Evolutionary conservation across 2,113 vertebrate species (phyloP), one percentile per base, ranked within the genome.

Genomic region (Pseudopodoces humilis): DNA sequence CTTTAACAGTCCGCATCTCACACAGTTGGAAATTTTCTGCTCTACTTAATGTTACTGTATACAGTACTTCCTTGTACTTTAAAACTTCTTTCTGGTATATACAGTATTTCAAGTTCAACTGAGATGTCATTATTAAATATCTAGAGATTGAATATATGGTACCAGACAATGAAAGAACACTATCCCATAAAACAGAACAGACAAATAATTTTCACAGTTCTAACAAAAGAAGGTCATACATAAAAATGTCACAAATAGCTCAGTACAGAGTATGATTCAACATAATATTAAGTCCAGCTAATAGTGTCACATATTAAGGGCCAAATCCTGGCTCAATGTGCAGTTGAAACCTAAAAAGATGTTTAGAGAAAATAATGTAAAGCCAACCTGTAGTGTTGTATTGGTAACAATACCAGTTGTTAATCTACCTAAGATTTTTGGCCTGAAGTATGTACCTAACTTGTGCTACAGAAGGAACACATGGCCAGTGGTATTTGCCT

Each of bases 181-280:
- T 64, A 7, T 92, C 89, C 80, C 79, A 88, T 93, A 86, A 95
- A 92, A 82, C 76, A 53, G 67, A 94, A 91, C 88, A 68, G 70
- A 96, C 27, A 94, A 94, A 89, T 75, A 52, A 77, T 70, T 96
- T 95, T 97, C 95, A 97, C 95, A 97, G 91, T 83, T 97, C 88
- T 37, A 93, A 93, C 90, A 86, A 89, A 93, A 92, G 27, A 69
- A 84, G 43, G 47, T 85, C 90, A 88, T 81, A 96, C 84, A 95
- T 68, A 93, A 86, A 96, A 95, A 91, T 90, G 69, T 72, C 59
- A 87, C 74, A 90, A 92, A 75, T 74, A 76, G n/a, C 90, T 81
- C 71, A 90, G 90, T 62, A 89, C 76, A 75, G 56, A 85, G 52
- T 69, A 88, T 50, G 74, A 96, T 88, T 90, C 90, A 74, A 90